Evolutionary conservation across 1,140 invertebrate species (phyloP), one percentile per base, ranked within the genome.

Genomic region (Macrobrachium rosenbergii): DNA sequence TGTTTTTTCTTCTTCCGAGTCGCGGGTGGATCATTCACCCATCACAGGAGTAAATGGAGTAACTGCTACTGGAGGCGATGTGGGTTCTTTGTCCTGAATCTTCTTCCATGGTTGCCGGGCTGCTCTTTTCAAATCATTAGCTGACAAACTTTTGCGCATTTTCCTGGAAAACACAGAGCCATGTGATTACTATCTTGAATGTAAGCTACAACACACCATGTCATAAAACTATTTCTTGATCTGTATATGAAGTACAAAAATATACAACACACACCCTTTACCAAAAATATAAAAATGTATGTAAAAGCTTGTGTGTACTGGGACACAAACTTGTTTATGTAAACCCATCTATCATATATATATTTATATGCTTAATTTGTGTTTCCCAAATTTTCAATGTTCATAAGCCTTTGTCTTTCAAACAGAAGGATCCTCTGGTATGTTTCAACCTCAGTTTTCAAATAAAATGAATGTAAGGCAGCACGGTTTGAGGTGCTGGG

Each of bases 81-180:
- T 16, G 17, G 75, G 45, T 52, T 45, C n/a, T 12, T 81, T 81
- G 19, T 87, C 85, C 69, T 75, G 88, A 76, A 89, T 96, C 94
- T 88, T 88, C 60, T 88, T 88, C 96, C 97, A 98, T 10, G 97
- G 98, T 91, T 98, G 97, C 76, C 98, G 95, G 37, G 97, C 97
- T 60, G 97, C 95, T 91, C 97, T 94, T 91, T 97, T 94, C 90
- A 98, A 93, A 91, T 98, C 97, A 84, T 95, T 93, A 84, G 94
- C 94, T 79, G 96, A 95, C 89, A 98, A 93, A 91, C 95, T 95
- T 92, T 96, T 95, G 90, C 98, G 94, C 89, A 96, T 93, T 94
- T 96, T 96, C 93, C 97, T 98, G 92, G 19, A 64, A 14, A 21
- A 37, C 23, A 37, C 23, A 28, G 69, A 79, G 21, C 11, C 17